These are phyloP conservation scores for Pseudococcus longispinus DNA, from an alignment of 2,888 invertebrate species.

Conservation along the genomic window DNA sequence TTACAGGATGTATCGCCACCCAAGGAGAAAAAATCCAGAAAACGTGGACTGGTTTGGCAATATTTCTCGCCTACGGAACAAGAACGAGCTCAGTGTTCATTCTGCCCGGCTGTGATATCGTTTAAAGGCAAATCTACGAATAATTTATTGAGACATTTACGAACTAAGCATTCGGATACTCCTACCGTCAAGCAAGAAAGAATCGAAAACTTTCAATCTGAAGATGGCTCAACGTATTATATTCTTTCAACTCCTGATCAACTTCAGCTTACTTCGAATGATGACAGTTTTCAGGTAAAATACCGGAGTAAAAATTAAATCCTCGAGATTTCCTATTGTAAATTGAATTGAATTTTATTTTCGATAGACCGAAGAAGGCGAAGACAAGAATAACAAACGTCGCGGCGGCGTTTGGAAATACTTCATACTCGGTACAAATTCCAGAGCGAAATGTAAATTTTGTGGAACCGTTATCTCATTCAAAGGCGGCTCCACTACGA, in stretches of 20 bases:
- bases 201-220: slow-evolving; percentile 29
- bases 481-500: slow-evolving; percentile 52
- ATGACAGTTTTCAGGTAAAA: neutral
- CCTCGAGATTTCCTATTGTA: neutral
- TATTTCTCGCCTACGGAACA: slow-evolving; percentile 48
- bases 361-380: neutral
- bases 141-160: slow-evolving; percentile 50
- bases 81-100: slow-evolving; percentile 51
- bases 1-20: neutral
- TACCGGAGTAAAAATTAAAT: neutral
- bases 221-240: slow-evolving; percentile 53
- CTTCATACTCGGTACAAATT: slow-evolving; percentile 24
- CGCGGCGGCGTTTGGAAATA: slow-evolving; percentile 53
- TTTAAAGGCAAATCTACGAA: slow-evolving; percentile 55
- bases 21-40: slow-evolving; percentile 43
- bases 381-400: slow-evolving; percentile 23
- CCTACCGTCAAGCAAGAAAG: neutral
- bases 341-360: neutral
- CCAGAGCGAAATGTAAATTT: slow-evolving; percentile 49
- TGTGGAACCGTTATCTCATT: slow-evolving; percentile 45
- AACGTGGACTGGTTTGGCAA: slow-evolving; percentile 49
- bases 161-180: slow-evolving; percentile 46
- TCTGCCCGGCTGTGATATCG: slow-evolving; percentile 48
- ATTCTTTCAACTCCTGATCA: slow-evolving; percentile 30
- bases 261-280: neutral